Conservation (phyloP, 2,797 vertebrate genomes). For the Lithobates pipiens region DNA sequence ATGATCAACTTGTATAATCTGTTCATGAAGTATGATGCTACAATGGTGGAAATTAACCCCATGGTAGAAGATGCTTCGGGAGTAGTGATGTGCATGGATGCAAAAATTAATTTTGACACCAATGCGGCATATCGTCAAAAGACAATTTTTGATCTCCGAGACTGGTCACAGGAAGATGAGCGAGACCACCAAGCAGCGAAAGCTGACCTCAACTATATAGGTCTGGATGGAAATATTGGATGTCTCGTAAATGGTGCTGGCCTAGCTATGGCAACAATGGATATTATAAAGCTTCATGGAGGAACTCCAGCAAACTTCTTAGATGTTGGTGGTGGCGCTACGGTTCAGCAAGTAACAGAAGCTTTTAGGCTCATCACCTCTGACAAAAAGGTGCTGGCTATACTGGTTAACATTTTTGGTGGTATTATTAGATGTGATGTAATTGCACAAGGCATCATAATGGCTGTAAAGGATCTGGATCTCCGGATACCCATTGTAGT, state of each 20-base stretch:
- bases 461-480: slow-evolving; percentile 92
- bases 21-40: slow-evolving; percentile 95
- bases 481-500: slow-evolving; percentile 96
- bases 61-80: slow-evolving; percentile 97
- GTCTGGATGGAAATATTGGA: slow-evolving; percentile 94
- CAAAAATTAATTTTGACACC: slow-evolving; percentile 98
- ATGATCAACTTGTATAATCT: slow-evolving; percentile 95
- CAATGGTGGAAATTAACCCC: slow-evolving; percentile 98
- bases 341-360: slow-evolving; percentile 95
- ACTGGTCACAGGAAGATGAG: slow-evolving; percentile 94
- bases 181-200: slow-evolving; percentile 89
- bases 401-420: slow-evolving; percentile 98
- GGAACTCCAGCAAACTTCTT: slow-evolving; percentile 98
- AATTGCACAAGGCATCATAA: slow-evolving; percentile 96
- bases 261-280: slow-evolving; percentile 98
- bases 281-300: slow-evolving; percentile 98
- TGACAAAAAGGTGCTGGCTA: slow-evolving; percentile 95
- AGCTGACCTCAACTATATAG: slow-evolving; percentile 95
- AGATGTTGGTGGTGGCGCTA: slow-evolving; percentile 96
- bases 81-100: slow-evolving; percentile 98
- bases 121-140: slow-evolving; percentile 94
- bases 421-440: slow-evolving; percentile 98
- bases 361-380: slow-evolving; percentile 98
- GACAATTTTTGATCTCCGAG: slow-evolving; percentile 89
- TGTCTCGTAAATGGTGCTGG: slow-evolving; percentile 98